Evolutionary conservation across 1,140 invertebrate species (phyloP).

Genomic region (Delia radicum): DNA sequence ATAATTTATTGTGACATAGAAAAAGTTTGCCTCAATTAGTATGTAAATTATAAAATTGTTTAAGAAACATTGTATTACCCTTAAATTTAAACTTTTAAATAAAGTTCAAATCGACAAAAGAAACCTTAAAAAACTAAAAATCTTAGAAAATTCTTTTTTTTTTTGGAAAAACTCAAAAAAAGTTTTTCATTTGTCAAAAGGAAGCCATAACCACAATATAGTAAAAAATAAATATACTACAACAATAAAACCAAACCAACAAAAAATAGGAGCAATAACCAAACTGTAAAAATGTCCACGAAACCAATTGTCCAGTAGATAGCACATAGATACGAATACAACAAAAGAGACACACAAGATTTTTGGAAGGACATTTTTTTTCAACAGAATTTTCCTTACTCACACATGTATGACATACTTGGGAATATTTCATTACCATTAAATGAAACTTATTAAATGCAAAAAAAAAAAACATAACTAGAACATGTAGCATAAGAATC

Average conservation of each 20-base stretch:
- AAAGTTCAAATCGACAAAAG: background rate
- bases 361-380: background rate
- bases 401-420: too few relatives aligned
- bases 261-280: background rate
- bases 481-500: too few relatives aligned
- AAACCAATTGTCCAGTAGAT: conserved; percentile 6
- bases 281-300: conserved; percentile 12
- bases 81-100: too few relatives aligned
- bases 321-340: background rate
- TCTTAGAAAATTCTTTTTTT: background rate
- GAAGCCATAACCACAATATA: conserved; percentile 3
- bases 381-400: background rate
- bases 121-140: background rate
- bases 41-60: too few relatives aligned
- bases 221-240: background rate
- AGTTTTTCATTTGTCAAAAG: background rate
- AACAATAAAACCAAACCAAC: background rate
- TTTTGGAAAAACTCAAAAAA: background rate
- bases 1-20: too few relatives aligned
- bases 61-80: too few relatives aligned
- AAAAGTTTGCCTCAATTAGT: too few relatives aligned
- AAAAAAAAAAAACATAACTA: too few relatives aligned
- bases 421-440: too few relatives aligned
- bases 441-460: too few relatives aligned
- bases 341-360: background rate